Evolutionary conservation across 2,797 vertebrate genomes (phyloP).

Genomic region (Urocyon cinereoargenteus): DNA sequence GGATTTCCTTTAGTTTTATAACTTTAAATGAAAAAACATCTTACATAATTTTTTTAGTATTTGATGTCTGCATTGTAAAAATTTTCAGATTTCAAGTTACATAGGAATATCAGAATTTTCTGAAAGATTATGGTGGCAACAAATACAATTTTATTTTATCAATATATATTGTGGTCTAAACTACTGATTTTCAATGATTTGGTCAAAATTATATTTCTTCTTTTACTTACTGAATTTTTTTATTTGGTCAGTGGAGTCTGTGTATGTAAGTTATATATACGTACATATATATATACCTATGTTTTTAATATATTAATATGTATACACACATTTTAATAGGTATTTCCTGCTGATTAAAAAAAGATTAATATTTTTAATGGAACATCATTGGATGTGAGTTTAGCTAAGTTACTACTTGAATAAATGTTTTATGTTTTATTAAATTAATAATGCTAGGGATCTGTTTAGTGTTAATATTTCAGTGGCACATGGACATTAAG

Average conservation of each 20-base stretch:
- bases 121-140: background rate
- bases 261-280: background rate
- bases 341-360: conserved; percentile 60
- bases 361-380: conserved; percentile 55
- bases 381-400: background rate
- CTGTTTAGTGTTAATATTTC: conserved; percentile 58
- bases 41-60: conserved; percentile 13
- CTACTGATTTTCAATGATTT: background rate
- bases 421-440: conserved; percentile 24
- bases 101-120: conserved; percentile 24
- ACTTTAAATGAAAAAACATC: conserved; percentile 43
- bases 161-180: background rate
- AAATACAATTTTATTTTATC: conserved; percentile 42
- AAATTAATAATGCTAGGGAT: conserved; percentile 43
- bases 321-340: background rate
- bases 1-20: conserved; percentile 50
- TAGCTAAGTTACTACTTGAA: conserved; percentile 51
- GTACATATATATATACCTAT: background rate
- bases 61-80: conserved; percentile 25
- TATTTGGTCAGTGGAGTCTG: background rate
- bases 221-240: conserved; percentile 9
- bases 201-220: conserved; percentile 15
- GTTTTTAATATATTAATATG: background rate
- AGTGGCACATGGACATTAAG: background rate
- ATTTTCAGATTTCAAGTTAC: conserved; percentile 19